Percentiles rank a stretch among this genome's conserved stretches.
These are phyloP conservation scores for Drosophila meridiana DNA, from an alignment of 2,888 invertebrate genomes.

Conservation along the genomic window DNA sequence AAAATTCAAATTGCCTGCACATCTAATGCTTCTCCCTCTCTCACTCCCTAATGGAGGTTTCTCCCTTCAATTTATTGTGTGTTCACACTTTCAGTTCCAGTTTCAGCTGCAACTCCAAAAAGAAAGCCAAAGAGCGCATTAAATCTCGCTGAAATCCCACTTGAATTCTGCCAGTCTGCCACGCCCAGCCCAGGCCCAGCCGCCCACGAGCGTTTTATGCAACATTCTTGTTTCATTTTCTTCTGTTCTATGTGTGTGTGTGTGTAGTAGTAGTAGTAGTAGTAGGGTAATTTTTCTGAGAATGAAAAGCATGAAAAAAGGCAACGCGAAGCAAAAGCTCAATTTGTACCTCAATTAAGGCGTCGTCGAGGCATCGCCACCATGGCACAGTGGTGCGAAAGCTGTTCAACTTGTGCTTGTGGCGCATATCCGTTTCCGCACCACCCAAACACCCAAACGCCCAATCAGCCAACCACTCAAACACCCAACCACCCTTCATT, in stretches of 20 bases:
- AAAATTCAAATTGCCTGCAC: conserved; percentile 75
- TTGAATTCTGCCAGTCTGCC: conserved; percentile 31
- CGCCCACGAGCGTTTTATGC: conserved; percentile 8
- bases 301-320: conserved; percentile 21
- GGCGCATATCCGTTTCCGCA: conserved; percentile 76
- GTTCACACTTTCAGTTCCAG: conserved; percentile 11
- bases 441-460: not conserved
- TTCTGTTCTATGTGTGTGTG: conserved; percentile 8
- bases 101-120: conserved; percentile 22
- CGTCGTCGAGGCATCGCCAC: conserved; percentile 60
- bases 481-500: conserved; percentile 32
- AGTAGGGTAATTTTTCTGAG: conserved; percentile 57
- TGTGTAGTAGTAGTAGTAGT: not conserved
- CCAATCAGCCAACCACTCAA: not conserved
- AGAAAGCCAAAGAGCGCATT: conserved; percentile 52
- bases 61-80: conserved; percentile 58
- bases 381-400: conserved; percentile 75
- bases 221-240: conserved; percentile 8
- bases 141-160: conserved; percentile 67
- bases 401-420: conserved; percentile 59
- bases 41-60: conserved; percentile 1
- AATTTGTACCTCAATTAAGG: conserved; percentile 84
- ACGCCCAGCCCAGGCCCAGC: conserved; percentile 40
- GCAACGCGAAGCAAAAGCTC: conserved; percentile 63
- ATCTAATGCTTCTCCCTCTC: conserved; percentile 3